Percentiles rank a stretch among this genome's conserved stretches.
Conservation (phyloP, 2,888 invertebrate genomes). For the Cerceris rybyensis region DNA sequence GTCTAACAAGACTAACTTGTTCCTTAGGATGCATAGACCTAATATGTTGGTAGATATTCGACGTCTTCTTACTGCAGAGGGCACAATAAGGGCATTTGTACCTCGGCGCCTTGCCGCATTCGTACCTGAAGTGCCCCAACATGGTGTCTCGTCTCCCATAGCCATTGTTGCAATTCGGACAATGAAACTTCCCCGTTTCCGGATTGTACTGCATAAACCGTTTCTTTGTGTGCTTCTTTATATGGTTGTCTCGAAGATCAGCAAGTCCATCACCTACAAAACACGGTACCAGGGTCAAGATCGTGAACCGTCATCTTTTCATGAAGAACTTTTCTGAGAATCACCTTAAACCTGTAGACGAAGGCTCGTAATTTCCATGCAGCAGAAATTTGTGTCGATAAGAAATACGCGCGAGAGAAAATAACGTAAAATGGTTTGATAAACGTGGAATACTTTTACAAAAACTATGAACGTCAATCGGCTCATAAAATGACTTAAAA, state of each 20-base stretch:
- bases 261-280: constrained; percentile 73
- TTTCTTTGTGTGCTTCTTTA: constrained; percentile 66
- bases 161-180: constrained; percentile 80
- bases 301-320: neutral
- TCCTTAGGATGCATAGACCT: constrained; percentile 75
- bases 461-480: neutral
- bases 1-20: constrained; percentile 73
- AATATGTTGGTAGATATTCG: constrained; percentile 78
- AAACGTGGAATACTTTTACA: neutral
- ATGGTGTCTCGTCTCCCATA: constrained; percentile 79
- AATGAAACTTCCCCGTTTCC: constrained; percentile 77
- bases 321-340: constrained; percentile 2
- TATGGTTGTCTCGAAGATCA: constrained; percentile 35
- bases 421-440: neutral
- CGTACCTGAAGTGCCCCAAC: constrained; percentile 79
- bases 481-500: neutral
- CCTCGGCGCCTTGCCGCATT: constrained; percentile 79
- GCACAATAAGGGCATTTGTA: constrained; percentile 79
- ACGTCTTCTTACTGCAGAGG: constrained; percentile 76
- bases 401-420: neutral
- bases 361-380: constrained; percentile 6
- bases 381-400: neutral
- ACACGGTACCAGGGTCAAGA: constrained; percentile 63
- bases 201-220: constrained; percentile 70
- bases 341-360: constrained; percentile 21